phyloP scores from a whole-genome alignment of 2,797 vertebrate genomes.

The Lepilemur septentrionalis region DNA sequence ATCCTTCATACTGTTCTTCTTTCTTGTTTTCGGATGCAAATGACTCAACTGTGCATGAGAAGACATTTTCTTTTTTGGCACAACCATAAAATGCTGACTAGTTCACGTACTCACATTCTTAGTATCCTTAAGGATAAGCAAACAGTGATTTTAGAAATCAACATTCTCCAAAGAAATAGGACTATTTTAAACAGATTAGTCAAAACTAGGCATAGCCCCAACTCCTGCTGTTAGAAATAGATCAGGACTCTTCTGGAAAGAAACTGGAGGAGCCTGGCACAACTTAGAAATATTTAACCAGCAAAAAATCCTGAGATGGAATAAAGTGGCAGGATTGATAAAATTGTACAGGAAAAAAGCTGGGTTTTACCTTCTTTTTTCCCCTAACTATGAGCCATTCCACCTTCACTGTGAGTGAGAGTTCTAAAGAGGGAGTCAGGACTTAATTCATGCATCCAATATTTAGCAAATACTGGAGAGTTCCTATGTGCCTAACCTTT shows the following conservation, averaged over 20 bases:
- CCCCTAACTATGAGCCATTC: neutral
- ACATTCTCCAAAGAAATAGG: neutral
- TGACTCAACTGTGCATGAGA: neutral
- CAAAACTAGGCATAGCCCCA: neutral
- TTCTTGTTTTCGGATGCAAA: neutral
- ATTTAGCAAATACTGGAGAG: neutral
- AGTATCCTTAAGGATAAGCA: neutral
- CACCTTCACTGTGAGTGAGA: neutral
- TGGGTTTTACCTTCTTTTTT: neutral
- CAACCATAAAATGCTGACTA: neutral
- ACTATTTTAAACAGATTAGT: neutral
- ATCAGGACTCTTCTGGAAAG: neutral
- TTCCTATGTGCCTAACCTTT: neutral
- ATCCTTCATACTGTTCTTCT: neutral
- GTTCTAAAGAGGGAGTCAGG: neutral
- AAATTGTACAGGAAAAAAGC: neutral
- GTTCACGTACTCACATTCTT: neutral
- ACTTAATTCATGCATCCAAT: neutral
- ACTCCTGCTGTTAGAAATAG: neutral
- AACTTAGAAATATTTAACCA: neutral
- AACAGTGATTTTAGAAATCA: neutral
- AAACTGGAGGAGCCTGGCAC: neutral
- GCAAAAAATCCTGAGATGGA: neutral
- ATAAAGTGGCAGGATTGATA: neutral
- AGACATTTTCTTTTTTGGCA: neutral